Evolutionary conservation across 2,888 invertebrate species (phyloP), one percentile per base, ranked within the genome.

Genomic region (Perithous albicinctus): DNA sequence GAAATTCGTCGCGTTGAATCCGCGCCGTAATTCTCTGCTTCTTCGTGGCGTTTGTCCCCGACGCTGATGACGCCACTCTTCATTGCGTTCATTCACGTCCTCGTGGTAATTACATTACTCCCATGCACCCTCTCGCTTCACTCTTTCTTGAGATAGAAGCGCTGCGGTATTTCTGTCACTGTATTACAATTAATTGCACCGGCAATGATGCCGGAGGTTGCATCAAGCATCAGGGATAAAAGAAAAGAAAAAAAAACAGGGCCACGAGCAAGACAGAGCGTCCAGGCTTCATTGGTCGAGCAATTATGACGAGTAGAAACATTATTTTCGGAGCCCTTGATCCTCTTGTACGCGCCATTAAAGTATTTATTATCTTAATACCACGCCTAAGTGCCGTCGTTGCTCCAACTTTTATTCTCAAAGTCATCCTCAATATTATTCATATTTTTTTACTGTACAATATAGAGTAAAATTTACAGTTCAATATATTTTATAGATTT

Each of bases 1-100:
- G 23, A 23, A 8, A 23, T 23, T 20, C 1, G 51, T 10, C 23
- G 23, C 12, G 51, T 51, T 23, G 12, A 10, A n/a, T 10, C 12
- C 10, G 51, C 51, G 51, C 23, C 51, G n/a, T 23, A 0, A 20
- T 20, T 23, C 10, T 51, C 51, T 7, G 20, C 67, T 29, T n/a
- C 66, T 73, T 66, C 51, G 20, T 61, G 67, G 66, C 51, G 78
- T 64, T 74, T 67, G 73, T 79, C 73, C 48, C 61, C 48, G 29
- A 51, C 23, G 78, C 51, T 61, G 78, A 74, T 73, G 78, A 73
- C 78, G 78, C 73, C 78, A 78, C 72, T 66, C 48, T 79, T 74
- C 67, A 79, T 73, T 73, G 67, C 67, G 78, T 73, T 78, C 73
- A 61, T 79, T 73, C 73, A 67, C 66, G 66, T 74, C 32, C 29